phyloP scores from a whole-genome alignment of 2,888 invertebrate genomes.

The Hypsopygia costalis region DNA sequence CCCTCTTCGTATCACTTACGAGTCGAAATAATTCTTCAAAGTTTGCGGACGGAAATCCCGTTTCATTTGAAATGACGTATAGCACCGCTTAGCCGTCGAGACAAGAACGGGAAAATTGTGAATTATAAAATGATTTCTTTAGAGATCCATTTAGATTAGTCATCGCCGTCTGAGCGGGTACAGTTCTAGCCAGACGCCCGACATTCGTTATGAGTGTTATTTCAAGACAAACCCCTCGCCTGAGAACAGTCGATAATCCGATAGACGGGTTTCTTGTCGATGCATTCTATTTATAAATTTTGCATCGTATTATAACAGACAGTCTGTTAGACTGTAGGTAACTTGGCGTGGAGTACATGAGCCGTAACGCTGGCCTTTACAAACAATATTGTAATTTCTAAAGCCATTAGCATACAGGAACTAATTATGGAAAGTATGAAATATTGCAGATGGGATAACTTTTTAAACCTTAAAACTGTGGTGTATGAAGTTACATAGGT shows the following conservation, averaged over 20 bases:
- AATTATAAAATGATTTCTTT: not conserved
- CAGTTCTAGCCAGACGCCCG: not conserved
- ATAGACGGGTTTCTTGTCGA: slow-evolving; percentile 8
- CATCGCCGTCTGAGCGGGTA: not conserved
- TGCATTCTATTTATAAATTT: slow-evolving; percentile 32
- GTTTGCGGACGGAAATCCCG: slow-evolving; percentile 4
- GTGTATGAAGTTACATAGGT: not conserved
- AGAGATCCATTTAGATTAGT: not conserved
- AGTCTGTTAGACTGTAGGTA: slow-evolving; percentile 28
- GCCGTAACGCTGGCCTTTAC: slow-evolving; percentile 45
- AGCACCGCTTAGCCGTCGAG: slow-evolving; percentile 5
- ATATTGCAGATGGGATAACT: slow-evolving; percentile 26
- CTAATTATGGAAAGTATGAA: slow-evolving; percentile 22
- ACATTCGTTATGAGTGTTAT: slow-evolving; percentile 11
- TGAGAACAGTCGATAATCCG: slow-evolving; percentile 10
- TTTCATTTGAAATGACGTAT: slow-evolving; percentile 6
- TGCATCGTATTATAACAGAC: slow-evolving; percentile 37
- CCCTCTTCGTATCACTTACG: slow-evolving; percentile 15
- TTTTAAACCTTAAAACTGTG: slow-evolving; percentile 10
- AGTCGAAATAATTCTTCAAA: slow-evolving; percentile 5
- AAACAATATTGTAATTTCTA: slow-evolving; percentile 37
- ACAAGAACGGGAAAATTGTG: slow-evolving; percentile 4
- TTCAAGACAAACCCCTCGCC: slow-evolving; percentile 9
- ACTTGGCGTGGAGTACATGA: slow-evolving; percentile 46
- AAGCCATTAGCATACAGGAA: slow-evolving; percentile 40